Evolutionary conservation across 2,113 vertebrate genomes (phyloP), one percentile per base, ranked within the genome.

Genomic region (Lepidothrix coronata): DNA sequence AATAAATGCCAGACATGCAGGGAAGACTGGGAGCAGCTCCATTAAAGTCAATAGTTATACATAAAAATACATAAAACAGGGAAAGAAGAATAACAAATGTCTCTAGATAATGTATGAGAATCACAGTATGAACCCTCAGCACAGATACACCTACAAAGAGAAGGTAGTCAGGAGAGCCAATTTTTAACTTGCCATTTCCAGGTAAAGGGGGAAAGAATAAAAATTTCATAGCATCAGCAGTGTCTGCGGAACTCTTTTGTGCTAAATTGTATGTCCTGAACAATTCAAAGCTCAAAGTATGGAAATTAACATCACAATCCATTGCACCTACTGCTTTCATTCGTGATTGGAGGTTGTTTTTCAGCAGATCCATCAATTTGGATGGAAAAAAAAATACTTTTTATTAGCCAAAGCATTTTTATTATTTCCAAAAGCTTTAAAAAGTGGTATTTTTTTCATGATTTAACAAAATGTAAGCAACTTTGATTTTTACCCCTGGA

Each of bases 61-160:
- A 92, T 81, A 84, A 88, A 95, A 94, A 78, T 86, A 94, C 55
- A 87, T 86, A 88, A 81, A 96, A 65, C 2, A 3, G 22, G 33
- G 63, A 83, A 90, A 82, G 83, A 87, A 79, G 57, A 95, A 94
- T 88, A 94, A 93, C 39, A 83, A 94, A 86, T 72, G 49, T 35
- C 73, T 96, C 87, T 68, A 85, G 91, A 92, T 94, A 93, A 95
- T 91, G 65, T 35, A 89, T 91, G 92, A 96, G 61, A 65, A 61
- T 63, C 95, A 88, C 96, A 96, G 92, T 61, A 22, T 81, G 96
- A 96, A 43, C 31, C 31, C 76, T 90, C 57, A 65, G 79, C 68
- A 94, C 59, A 93, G 78, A 41, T 39, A n/a, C 44, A 67, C 33
- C 72, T 72, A 55, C 83, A 84, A 86, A 96, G 85, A 76, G 43